phyloP scores from a whole-genome alignment of 2,113 vertebrate genomes.

The Gavialis gangeticus region DNA sequence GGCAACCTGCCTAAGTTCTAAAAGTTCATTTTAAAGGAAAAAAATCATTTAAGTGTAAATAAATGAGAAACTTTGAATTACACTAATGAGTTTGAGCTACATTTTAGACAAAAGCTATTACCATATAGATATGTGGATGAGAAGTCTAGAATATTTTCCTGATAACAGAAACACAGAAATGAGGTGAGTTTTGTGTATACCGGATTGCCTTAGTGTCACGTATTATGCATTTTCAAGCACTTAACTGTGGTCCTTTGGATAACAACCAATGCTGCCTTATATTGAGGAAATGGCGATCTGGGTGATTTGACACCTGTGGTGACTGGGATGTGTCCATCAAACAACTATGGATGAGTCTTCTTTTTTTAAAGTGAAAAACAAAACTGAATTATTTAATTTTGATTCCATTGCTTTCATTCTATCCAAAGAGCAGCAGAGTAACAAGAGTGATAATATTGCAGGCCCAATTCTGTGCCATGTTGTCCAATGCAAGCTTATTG shows the following conservation, averaged over 20 bases:
- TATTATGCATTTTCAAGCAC: background rate
- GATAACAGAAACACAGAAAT: background rate
- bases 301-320: no score
- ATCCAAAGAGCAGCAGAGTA: no score
- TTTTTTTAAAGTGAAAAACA: no score
- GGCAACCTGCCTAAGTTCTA: background rate
- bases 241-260: background rate
- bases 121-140: background rate
- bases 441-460: no score
- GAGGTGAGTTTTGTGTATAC: background rate
- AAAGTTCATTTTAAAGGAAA: background rate
- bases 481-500: no score
- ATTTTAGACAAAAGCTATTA: background rate
- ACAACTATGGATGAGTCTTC: no score
- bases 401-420: no score
- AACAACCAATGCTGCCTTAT: no score
- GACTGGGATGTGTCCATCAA: no score
- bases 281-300: no score
- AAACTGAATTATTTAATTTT: no score
- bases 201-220: background rate
- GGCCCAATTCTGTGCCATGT: no score
- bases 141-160: background rate
- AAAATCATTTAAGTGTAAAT: background rate
- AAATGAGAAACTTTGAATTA: background rate
- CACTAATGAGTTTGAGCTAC: background rate